Evolutionary conservation across 2,888 invertebrate genomes (phyloP), one percentile per base, ranked within the genome.

Genomic region (Empis stercorea): DNA sequence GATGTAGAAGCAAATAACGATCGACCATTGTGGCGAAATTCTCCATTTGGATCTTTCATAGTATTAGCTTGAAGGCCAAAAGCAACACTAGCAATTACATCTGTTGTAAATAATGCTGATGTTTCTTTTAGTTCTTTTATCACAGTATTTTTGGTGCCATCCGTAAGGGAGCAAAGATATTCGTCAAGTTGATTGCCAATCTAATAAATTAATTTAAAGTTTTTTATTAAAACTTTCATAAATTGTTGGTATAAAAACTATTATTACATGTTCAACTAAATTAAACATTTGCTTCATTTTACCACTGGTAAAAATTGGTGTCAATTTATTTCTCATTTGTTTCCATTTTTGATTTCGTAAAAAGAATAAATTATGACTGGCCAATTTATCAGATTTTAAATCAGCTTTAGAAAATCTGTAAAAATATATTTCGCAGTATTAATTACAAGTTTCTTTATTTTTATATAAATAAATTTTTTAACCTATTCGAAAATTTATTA

Each of bases 301-400:
- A 4, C 64, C 68, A 44, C 63, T 64, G 1, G 71, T 71, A 51
- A 71, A 74, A 2, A 72, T 62, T 0, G 74, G 73, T 1, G 73
- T 64, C 4, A 74, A 46, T 49, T 70, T 72, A 1, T 58, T 43
- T 23, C 74, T 60, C 1, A 73, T 52, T 11, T 60, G 52, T 48
- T 65, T 71, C 73, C 74, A 73, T 1, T 61, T 49, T 0, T 66
- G 65, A 59, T 68, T 69, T 14, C 64, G 66, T 0, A 71, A 55
- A 44, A 71, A 58, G 51, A 74, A 73, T 2, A 74, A 50, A 57
- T 69, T 72, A 10, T 65, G 57, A 1, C 57, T 60, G 6, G 66
- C 72, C 9, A 74, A 45, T 0, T 57, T 50, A 54, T 74, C 73
- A 0, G 52, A 41, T 27, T 64, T 9, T 7, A 27, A 7, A 27